Evolutionary conservation across 2,888 invertebrate genomes (phyloP).

Genomic region (Phengaris alcon): DNA sequence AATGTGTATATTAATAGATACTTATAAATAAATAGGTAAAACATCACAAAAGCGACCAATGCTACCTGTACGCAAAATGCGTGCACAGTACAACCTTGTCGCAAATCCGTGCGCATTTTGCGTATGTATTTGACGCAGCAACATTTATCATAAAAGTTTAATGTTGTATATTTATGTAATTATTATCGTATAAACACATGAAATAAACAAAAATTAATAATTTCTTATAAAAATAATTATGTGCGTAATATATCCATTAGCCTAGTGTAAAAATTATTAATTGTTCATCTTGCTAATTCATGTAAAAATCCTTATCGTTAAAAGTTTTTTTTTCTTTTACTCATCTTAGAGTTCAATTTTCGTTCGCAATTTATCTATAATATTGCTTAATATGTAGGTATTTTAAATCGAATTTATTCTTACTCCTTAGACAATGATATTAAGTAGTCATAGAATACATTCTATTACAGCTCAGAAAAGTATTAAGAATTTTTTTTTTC

Average conservation of each 20-base stretch:
- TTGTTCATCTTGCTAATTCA: background rate
- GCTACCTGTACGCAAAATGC: background rate
- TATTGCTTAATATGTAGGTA: background rate
- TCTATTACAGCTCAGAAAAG: too few relatives aligned
- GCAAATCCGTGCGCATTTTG: background rate
- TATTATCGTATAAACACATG: background rate
- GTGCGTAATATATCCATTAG: background rate
- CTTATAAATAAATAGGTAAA: background rate
- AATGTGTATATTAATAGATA: constrained; percentile 1
- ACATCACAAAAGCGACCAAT: background rate
- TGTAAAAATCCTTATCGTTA: constrained; percentile 5
- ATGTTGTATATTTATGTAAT: too few relatives aligned
- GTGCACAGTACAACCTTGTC: background rate
- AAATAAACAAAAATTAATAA: background rate
- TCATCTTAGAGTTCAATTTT: constrained; percentile 11
- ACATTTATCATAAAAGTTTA: too few relatives aligned
- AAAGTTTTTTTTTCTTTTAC: background rate
- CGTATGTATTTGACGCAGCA: background rate
- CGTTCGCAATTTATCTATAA: background rate
- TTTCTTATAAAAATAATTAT: background rate
- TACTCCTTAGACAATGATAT: too few relatives aligned
- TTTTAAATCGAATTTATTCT: too few relatives aligned
- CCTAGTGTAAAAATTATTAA: background rate
- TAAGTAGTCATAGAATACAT: too few relatives aligned
- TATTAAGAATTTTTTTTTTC: too few relatives aligned